phyloP scores from a whole-genome alignment of 2,888 invertebrate genomes.

The Plutella xylostella region DNA sequence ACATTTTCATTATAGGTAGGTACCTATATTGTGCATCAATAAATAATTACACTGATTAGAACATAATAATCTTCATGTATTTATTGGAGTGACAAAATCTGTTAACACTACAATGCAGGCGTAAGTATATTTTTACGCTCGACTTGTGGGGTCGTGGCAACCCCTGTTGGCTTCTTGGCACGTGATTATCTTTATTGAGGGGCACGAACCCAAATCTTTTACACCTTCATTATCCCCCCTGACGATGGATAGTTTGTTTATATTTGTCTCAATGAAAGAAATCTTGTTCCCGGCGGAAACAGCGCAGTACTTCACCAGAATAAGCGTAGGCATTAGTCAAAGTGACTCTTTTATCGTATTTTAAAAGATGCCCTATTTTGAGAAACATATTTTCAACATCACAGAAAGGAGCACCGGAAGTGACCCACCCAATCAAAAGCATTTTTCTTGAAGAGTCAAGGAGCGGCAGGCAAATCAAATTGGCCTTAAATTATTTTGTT shows the following conservation, averaged over 20 bases:
- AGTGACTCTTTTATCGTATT: too few species aligned
- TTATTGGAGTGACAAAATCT: slow-evolving; percentile 37
- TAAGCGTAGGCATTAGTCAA: background rate
- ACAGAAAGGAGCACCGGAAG: too few species aligned
- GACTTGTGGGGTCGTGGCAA: slow-evolving; percentile 36
- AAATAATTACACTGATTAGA: background rate
- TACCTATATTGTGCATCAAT: too few species aligned
- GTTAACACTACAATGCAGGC: slow-evolving; percentile 36
- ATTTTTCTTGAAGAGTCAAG: too few species aligned
- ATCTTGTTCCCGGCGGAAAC: background rate
- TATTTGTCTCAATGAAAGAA: background rate
- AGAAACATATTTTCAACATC: too few species aligned
- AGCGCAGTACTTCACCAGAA: background rate
- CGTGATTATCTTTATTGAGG: slow-evolving; percentile 52
- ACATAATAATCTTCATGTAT: slow-evolving; percentile 9
- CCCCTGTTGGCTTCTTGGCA: slow-evolving; percentile 36
- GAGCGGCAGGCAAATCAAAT: slow-evolving; percentile 2
- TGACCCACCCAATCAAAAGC: too few species aligned
- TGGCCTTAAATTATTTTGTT: slow-evolving; percentile 13
- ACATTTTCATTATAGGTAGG: too few species aligned
- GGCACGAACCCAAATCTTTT: slow-evolving; percentile 53
- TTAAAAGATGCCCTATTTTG: too few species aligned
- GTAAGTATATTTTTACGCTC: slow-evolving; percentile 44
- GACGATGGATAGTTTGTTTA: slow-evolving; percentile 36
- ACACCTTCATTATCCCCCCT: slow-evolving; percentile 40